Conservation (phyloP, 2,888 invertebrate genomes). For the Archaeoteleia sp. region DNA sequence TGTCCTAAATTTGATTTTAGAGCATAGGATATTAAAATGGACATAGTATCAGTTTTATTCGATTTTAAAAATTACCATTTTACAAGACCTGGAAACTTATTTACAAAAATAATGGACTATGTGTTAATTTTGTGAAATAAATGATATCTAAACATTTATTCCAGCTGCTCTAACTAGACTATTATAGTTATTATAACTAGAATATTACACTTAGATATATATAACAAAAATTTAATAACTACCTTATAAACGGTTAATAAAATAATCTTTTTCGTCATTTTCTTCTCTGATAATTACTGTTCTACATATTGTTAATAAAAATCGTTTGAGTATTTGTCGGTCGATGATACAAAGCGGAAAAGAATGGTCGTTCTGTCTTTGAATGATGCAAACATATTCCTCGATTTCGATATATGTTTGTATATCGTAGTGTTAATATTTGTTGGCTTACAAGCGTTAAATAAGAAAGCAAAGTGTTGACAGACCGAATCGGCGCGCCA, state of each 20-base stretch:
- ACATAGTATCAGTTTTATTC: too few relatives aligned
- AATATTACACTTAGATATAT: too few relatives aligned
- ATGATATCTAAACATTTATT: background rate
- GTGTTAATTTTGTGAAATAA: too few relatives aligned
- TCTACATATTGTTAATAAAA: conserved; percentile 8
- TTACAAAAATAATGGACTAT: too few relatives aligned
- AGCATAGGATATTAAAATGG: too few relatives aligned
- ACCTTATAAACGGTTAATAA: too few relatives aligned
- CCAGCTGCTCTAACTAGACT: too few relatives aligned
- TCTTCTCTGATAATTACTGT: background rate
- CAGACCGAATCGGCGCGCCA: conserved; percentile 51
- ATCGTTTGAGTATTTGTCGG: conserved; percentile 21
- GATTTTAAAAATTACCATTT: too few relatives aligned
- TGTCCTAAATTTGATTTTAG: too few relatives aligned
- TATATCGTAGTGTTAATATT: conserved; percentile 63
- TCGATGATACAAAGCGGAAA: conserved; percentile 52
- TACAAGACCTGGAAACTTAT: too few relatives aligned
- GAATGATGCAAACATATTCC: conserved; percentile 55
- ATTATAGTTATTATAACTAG: too few relatives aligned
- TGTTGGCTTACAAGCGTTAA: conserved; percentile 64
- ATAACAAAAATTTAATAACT: too few relatives aligned
- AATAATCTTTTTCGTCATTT: background rate
- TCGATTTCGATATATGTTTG: conserved; percentile 58
- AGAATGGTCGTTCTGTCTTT: conserved; percentile 55
- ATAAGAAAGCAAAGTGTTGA: conserved; percentile 64